These are phyloP conservation scores for Gambusia affinis DNA, from an alignment of 2,113 vertebrate genomes.

Conservation along the genomic window DNA sequence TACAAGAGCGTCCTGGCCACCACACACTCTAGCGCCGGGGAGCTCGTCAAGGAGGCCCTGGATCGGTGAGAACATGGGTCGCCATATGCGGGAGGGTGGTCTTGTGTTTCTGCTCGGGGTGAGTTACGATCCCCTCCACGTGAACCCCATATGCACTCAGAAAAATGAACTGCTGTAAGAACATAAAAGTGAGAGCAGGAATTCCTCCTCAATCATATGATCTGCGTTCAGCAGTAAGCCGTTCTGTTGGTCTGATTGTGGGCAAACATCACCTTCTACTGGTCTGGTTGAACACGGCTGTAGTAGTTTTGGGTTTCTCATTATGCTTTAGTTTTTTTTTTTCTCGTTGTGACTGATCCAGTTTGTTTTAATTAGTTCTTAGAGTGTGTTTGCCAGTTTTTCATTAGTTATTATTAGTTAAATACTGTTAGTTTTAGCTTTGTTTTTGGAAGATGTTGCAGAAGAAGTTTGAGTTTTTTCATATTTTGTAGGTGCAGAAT, in stretches of 20 bases:
- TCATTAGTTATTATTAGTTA: too few relatives aligned
- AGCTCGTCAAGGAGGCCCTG: conserved; percentile 84
- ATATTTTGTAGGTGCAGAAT: too few relatives aligned
- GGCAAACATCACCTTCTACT: neutral
- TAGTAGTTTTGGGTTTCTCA: too few relatives aligned
- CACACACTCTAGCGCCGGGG: conserved; percentile 80
- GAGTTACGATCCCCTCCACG: conserved; percentile 17
- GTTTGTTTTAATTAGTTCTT: too few relatives aligned
- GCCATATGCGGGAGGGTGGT: conserved; percentile 38
- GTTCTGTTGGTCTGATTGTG: neutral
- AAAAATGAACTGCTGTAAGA: neutral
- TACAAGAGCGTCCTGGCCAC: conserved; percentile 84
- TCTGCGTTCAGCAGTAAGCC: neutral
- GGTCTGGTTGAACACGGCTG: too few relatives aligned
- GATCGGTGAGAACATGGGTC: conserved; percentile 74
- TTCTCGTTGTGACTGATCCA: too few relatives aligned
- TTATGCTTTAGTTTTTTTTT: too few relatives aligned
- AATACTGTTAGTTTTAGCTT: too few relatives aligned
- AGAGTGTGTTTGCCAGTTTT: too few relatives aligned
- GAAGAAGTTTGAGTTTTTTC: too few relatives aligned
- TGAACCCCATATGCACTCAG: conserved; percentile 1
- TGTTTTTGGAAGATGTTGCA: too few relatives aligned
- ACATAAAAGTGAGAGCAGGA: neutral
- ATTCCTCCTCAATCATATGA: neutral
- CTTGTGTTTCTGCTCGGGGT: conserved; percentile 6